A percentile compares a stretch with the other conserved stretches of the same genome.
These are phyloP conservation scores for Iguana delicatissima DNA, from an alignment of 2,797 vertebrate genomes.

Conservation along the genomic window DNA sequence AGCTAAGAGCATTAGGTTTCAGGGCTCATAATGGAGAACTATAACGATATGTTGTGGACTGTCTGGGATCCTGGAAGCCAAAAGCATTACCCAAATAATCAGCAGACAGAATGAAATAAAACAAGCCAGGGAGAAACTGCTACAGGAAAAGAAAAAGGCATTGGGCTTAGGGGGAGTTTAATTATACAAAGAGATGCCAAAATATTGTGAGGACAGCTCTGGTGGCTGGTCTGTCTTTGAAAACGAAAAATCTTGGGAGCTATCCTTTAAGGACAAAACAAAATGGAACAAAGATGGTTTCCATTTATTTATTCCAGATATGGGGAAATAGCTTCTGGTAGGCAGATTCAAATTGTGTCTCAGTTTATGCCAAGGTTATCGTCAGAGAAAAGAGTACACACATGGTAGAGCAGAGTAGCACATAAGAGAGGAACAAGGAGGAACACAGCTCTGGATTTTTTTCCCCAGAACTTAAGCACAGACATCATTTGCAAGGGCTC, in stretches of 20 bases:
- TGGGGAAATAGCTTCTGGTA: not conserved
- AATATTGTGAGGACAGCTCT: not conserved
- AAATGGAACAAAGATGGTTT: not conserved
- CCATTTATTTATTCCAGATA: not conserved
- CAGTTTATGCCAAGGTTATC: not conserved
- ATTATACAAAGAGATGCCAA: not conserved
- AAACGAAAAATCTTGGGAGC: not conserved
- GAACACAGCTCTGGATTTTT: not conserved
- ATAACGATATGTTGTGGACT: conserved; percentile 31
- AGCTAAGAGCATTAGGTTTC: conserved; percentile 33
- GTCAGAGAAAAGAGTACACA: not conserved
- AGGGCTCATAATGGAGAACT: conserved; percentile 43
- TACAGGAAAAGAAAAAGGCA: not conserved
- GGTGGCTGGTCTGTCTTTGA: not conserved
- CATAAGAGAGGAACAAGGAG: no score
- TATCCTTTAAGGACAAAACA: not conserved
- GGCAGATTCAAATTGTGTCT: not conserved
- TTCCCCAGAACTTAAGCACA: no score
- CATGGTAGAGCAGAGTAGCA: not conserved
- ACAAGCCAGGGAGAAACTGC: conserved; percentile 7
- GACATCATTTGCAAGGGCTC: no score
- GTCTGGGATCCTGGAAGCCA: conserved; percentile 18
- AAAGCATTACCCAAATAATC: conserved; percentile 33
- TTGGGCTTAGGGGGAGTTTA: conserved; percentile 19
- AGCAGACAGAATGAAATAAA: conserved; percentile 40